phyloP scores from a whole-genome alignment of 1,140 invertebrate species.

The Eurosta solidaginis region DNA sequence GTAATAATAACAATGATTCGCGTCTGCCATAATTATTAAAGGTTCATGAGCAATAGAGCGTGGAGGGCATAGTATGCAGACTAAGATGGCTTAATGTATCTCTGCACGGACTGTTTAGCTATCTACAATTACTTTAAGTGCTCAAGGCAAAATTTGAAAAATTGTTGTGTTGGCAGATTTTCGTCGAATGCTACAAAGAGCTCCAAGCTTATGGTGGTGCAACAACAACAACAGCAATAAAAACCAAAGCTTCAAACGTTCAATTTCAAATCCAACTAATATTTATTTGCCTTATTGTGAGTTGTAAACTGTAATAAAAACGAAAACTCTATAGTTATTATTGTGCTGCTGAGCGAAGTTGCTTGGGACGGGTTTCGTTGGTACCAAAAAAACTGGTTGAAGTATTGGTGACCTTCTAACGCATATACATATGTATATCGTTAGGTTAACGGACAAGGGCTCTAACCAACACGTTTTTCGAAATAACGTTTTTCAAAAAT shows the following conservation, averaged over 20 bases:
- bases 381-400: background rate
- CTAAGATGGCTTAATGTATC: background rate
- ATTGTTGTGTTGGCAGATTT: slow-evolving; percentile 6
- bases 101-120: background rate
- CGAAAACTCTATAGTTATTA: slow-evolving; percentile 2
- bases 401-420: no score
- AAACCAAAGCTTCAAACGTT: no score
- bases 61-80: background rate
- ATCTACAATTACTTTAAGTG: background rate
- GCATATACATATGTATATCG: no score
- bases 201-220: no score
- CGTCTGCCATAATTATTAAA: slow-evolving; percentile 21
- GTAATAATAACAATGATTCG: background rate
- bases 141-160: background rate
- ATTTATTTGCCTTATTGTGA: background rate
- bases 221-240: no score
- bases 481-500: no score
- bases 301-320: background rate
- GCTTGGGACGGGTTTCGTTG: background rate
- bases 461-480: no score
- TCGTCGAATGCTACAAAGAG: background rate
- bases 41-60: background rate
- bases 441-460: no score
- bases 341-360: background rate
- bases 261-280: background rate